phyloP scores from a whole-genome alignment of 2,888 invertebrate genomes.

The Allygus modestus region DNA sequence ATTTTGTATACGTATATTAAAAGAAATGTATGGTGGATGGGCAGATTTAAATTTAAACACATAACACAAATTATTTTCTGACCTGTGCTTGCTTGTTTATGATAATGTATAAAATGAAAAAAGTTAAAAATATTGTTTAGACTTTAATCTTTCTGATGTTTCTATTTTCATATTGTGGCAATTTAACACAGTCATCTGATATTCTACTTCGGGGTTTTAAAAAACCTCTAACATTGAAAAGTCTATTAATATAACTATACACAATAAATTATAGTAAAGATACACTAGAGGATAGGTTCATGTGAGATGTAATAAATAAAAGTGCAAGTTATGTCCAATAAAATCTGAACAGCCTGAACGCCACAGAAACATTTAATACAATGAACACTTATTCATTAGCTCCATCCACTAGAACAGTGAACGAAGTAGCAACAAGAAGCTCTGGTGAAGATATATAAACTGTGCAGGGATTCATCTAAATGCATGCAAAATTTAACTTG shows the following conservation, averaged over 20 bases:
- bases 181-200: too few relatives aligned
- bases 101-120: too few relatives aligned
- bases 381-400: conserved; percentile 17
- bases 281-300: neutral
- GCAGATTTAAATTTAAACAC: too few relatives aligned
- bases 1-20: too few relatives aligned
- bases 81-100: too few relatives aligned
- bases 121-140: too few relatives aligned
- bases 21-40: too few relatives aligned
- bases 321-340: neutral
- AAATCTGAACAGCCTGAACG: conserved; percentile 1
- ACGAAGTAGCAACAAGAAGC: conserved; percentile 14
- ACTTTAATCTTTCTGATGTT: too few relatives aligned
- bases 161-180: too few relatives aligned
- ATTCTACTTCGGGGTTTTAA: too few relatives aligned
- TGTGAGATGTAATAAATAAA: conserved; percentile 6
- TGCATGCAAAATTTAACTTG: conserved; percentile 38
- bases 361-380: conserved; percentile 12
- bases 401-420: conserved; percentile 9
- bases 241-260: neutral
- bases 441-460: conserved; percentile 21
- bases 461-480: conserved; percentile 14
- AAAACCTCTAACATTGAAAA: too few relatives aligned
- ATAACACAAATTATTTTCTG: too few relatives aligned
- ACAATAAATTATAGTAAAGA: neutral